Base-by-base conservation (phyloP, 92 coral and sea anemone species). In the Bergia sp. region DNA sequence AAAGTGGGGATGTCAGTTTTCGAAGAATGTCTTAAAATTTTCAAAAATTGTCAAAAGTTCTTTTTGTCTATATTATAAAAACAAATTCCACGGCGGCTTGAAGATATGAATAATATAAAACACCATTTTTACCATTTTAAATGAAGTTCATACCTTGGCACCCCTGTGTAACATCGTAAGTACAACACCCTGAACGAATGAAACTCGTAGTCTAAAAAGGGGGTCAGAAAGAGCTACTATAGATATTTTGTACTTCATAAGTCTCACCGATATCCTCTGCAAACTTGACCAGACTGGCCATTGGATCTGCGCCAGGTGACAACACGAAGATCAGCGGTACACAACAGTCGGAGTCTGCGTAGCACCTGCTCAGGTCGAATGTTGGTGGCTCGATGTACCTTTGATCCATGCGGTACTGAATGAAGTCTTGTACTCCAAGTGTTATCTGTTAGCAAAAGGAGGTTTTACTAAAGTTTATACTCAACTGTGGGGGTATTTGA, bases 221-320 rank as follows among this genome's bases (percentile, higher is more conserved):
- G 58, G 58, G 9, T 53, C 9, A 61, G 18, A 76, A 5, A 23
- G 85, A 13, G 57, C n/a, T 13, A 7, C 21, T 9, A 42, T 45
- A 7, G 29, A 38, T 2, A 29, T 79, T 38, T 58, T 57, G 37
- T 18, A 71, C 12, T 44, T 37, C 16, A 2, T 61, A 11, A 18
- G 29, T 65, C 94, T 57, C 76, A 93, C 98, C 98, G 41, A 93
- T 91, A 79, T 97, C 99, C 41, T 97, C 99, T 10, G 97, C 95
- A 84, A 97, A 97, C 93, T 97, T 97, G 83, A 97, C 89, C 79
- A 97, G 77, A 81, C 99, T 95, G 43, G 99, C 99, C 99, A 97
- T 95, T 1, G 99, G 99, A 82, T 97, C 99, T 18, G 99, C 99
- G 5, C 99, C 99, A 11, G 99, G 99, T 55, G 99, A 97, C 39